A percentile compares a stretch with the other conserved stretches of the same genome.
Conservation (phyloP, 2,888 invertebrate species). For the Drosophila mulleri region DNA sequence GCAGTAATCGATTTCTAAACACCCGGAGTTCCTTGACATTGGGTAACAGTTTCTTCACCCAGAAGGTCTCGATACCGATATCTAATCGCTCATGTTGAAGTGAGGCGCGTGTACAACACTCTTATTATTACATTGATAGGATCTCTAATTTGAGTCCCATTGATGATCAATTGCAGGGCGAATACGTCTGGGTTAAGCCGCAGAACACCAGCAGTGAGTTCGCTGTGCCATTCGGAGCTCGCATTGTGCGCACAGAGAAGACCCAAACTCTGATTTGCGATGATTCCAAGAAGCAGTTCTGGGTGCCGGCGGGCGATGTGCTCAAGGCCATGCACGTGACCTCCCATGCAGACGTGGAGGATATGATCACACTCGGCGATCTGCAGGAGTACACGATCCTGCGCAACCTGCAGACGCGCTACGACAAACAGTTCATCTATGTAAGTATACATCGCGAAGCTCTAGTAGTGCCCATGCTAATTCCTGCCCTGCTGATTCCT, state of each 20-base stretch:
- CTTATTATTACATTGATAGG: slow-evolving; percentile 37
- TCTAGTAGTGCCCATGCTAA: not conserved
- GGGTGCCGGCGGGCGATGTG: slow-evolving; percentile 87
- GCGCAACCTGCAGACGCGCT: slow-evolving; percentile 95
- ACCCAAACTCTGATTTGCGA: slow-evolving; percentile 91
- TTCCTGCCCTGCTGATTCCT: not conserved
- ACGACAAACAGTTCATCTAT: slow-evolving; percentile 95
- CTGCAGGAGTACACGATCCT: slow-evolving; percentile 97
- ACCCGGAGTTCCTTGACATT: slow-evolving; percentile 26
- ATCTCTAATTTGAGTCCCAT: not conserved
- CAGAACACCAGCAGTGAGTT: slow-evolving; percentile 89
- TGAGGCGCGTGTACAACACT: slow-evolving; percentile 41
- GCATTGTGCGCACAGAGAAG: slow-evolving; percentile 91
- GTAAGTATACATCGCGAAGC: slow-evolving; percentile 87
- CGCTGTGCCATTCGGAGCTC: slow-evolving; percentile 93
- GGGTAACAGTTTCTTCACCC: slow-evolving; percentile 18
- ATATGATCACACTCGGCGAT: slow-evolving; percentile 98
- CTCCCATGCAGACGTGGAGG: slow-evolving; percentile 93
- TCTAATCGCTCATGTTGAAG: slow-evolving; percentile 36
- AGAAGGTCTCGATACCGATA: slow-evolving; percentile 18
- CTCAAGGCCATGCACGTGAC: slow-evolving; percentile 91
- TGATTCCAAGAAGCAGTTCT: slow-evolving; percentile 92
- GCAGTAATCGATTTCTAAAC: slow-evolving; percentile 15
- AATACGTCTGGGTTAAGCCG: slow-evolving; percentile 95
- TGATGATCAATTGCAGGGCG: slow-evolving; percentile 87